These are phyloP conservation scores for Microcebus lehilahytsara DNA, from an alignment of 2,113 vertebrate species.

Conservation along the genomic window DNA sequence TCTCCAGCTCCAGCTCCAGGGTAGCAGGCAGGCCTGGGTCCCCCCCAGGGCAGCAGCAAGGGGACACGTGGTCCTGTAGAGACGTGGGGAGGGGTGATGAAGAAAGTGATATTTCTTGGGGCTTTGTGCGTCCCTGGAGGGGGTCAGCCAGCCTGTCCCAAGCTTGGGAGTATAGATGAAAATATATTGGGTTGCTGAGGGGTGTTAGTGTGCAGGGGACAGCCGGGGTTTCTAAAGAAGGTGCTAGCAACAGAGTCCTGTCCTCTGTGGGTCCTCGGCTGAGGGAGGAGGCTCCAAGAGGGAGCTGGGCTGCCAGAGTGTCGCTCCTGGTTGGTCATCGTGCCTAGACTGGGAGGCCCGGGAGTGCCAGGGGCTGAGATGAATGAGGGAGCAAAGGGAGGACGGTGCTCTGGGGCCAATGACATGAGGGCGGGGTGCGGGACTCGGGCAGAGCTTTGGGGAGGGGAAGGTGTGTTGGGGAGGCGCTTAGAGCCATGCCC, in stretches of 20 bases:
- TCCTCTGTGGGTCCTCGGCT: neutral
- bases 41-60: neutral
- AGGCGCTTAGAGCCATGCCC: neutral
- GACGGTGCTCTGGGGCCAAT: accelerated
- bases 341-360: neutral
- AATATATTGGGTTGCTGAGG: neutral
- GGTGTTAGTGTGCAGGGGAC: neutral
- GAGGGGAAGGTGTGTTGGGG: accelerated
- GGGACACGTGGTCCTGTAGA: neutral
- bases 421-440: neutral
- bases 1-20: neutral
- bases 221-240: neutral
- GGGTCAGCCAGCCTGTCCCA: neutral
- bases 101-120: neutral
- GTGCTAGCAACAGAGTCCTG: accelerated
- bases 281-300: accelerated
- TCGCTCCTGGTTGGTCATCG: neutral
- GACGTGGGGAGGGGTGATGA: neutral
- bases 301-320: neutral
- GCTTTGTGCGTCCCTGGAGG: neutral
- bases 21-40: neutral
- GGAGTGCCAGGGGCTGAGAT: neutral
- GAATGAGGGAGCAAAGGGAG: neutral
- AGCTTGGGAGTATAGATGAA: neutral
- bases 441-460: neutral